Base-by-base conservation (phyloP, 2,888 invertebrate species). In the Liodrosophila aerea region DNA sequence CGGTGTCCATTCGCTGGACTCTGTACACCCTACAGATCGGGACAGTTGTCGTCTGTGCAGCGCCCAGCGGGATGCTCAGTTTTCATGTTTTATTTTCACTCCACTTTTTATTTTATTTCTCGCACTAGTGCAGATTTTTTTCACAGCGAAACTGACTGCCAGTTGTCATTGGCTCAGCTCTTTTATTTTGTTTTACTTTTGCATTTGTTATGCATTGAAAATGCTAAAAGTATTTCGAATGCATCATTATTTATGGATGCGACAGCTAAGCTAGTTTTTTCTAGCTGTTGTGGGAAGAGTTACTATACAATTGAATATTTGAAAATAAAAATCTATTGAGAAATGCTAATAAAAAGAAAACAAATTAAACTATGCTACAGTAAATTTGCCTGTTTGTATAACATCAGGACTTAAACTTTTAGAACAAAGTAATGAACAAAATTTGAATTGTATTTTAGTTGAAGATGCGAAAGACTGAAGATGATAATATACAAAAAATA, bases 11-110 rank as follows among this genome's bases (percentile, higher is more conserved):
- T 34, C 29, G 15, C 43, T 3, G 4, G n/a, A 12, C 2, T 29
- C 36, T 11, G 33, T n/a, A 29, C 30, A 4, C n/a, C 29, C 30
- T 8, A 8, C 8, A 31, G 22, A 34, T 9, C 29, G 63, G 72
- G 60, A 66, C 76, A 62, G 54, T 71, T 78, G 76, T 76, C 43
- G 47, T 75, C 83, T 44, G 46, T 54, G 31, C 29, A 37, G 29
- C 18, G 52, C 64, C 84, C 84, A 64, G 71, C 57, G 76, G 83
- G 73, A 72, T 41, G 18, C 56, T 18, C 60, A 59, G 73, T 49
- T 30, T 13, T n/a, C 31, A 16, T 29, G 31, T 7, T 49, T 15
- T 41, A 12, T 44, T 34, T 43, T 7, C 13, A 15, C 29, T 18
- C n/a, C n/a, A n/a, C n/a, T 65, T 65, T 49, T 18, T 18, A 27